Evolutionary conservation across 2,113 vertebrate species (phyloP), one percentile per base, ranked within the genome.

Genomic region (Laticauda laticaudata): DNA sequence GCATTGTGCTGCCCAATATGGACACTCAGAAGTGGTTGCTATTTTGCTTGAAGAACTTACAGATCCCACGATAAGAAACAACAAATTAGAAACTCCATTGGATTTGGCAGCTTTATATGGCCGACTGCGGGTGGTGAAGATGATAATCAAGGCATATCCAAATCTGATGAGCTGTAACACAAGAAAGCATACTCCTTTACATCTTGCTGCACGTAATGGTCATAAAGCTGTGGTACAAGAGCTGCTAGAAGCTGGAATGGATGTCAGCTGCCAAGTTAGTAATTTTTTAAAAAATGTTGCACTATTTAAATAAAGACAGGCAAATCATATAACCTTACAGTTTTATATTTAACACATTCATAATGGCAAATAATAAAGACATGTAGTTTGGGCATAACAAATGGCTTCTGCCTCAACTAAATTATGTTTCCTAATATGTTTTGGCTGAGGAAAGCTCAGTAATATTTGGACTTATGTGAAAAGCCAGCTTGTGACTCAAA

Each of bases 181-280:
- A 1, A 98, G 98, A 34, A 98, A 97, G 48, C 99, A 99, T 96
- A 99, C 99, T 0, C 98, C 99, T 2, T 97, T 99, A n/a, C 99
- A 99, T 97, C 98, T 99, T 45, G 99, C 99, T 1, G 99, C 99
- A 0, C 98, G 99, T 90, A 99, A 99, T n/a, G 99, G 99, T 7
- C 99, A 99, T 97, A 98, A 98, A 94, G 97, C 98, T 57, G 98
- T 98, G 0, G 98, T 98, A 0, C 98, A 98, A 96, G 98, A 98
- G 90, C 98, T 99, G 88, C 95, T 99, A 89, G 98, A 99, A 86
- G 98, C 99, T 23, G 98, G 99, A 95, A 99, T 99, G 98, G 99
- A 99, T 86, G 98, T 99, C 97, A 99, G 99, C 98, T 98, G 98
- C 93, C 97, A 99, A 97, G 99, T 99, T 97, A 97, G 98, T 96